Base-by-base conservation (phyloP, 2,888 invertebrate species). In the Dromius quadrimaculatus region DNA sequence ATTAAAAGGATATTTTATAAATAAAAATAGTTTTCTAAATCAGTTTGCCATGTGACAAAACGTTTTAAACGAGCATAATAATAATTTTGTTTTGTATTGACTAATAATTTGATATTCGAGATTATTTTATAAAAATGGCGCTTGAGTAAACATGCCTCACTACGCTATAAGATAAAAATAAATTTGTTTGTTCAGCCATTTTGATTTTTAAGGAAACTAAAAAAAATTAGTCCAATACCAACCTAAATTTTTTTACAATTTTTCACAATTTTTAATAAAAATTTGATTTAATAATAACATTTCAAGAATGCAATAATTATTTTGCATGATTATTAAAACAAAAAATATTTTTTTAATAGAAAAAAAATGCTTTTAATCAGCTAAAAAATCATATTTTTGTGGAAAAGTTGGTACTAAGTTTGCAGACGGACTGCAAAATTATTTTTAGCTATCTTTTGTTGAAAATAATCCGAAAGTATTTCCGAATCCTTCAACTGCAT, bases 151-250 rank as follows among this genome's bases (percentile, higher is more conserved):
- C 57, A 54, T 50, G 2, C 15, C 13, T 2, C 50, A 23, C 50
- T 50, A 20, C 28, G 54, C 28, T 15, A 1, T 1, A 62, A 68
- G 78, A 80, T 81, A 82, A 81, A 82, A 82, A 82, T 81, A 81
- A 59, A 81, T 80, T 74, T 81, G 77, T 81, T 82, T 81, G 80
- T 75, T 77, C 82, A 77, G 81, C 82, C 82, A 82, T 82, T 77
- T 81, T 81, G 79, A 76, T 73, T 75, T 76, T 77, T 76, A 72
- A 73, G 54, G 38, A 68, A 68, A 68, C 59, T 28, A 11, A 43
- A 59, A 68, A 68, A 68, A 68, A 36, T 65, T 43, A 15, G n/a
- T 8, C 28, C 22, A 41, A 23, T 68, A 43, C 68, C 68, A 68
- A 68, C 68, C 15, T 68, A 59, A 68, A 34, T 59, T 68, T 68